Evolutionary conservation across 2,888 invertebrate genomes (phyloP).

Genomic region (Oligia latruncula): DNA sequence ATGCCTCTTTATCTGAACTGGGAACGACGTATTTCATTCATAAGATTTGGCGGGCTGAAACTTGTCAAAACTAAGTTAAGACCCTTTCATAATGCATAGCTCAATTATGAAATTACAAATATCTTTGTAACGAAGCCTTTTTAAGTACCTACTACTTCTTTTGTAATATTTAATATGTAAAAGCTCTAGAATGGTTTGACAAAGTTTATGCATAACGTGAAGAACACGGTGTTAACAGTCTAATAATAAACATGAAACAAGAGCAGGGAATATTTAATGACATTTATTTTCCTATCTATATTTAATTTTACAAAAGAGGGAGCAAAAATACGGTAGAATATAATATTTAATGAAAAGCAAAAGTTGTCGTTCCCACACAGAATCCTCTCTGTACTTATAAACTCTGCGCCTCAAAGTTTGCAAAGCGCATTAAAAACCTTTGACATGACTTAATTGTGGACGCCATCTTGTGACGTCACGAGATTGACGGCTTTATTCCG

Average conservation of each 20-base stretch:
- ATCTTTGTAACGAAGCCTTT: no score
- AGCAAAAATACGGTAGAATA: not conserved
- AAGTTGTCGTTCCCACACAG: conserved; percentile 20
- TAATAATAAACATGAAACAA: not conserved
- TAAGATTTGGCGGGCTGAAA: no score
- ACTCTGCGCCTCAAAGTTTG: conserved; percentile 52
- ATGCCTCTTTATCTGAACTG: no score
- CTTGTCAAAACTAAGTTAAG: no score
- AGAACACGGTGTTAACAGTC: no score
- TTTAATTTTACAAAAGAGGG: not conserved
- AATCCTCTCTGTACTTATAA: conserved; percentile 42
- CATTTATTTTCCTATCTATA: not conserved
- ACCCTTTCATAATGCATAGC: no score
- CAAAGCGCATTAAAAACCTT: conserved; percentile 64
- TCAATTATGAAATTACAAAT: no score
- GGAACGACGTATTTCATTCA: no score
- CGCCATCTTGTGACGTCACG: conserved; percentile 58
- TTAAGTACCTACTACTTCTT: no score
- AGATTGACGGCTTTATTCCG: conserved; percentile 61
- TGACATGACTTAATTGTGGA: conserved; percentile 62
- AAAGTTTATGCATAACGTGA: no score
- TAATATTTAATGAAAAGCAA: conserved; percentile 12
- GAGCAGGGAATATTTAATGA: not conserved
- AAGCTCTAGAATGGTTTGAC: no score
- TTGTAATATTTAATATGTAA: no score